These are phyloP conservation scores for Onychomys arenicola DNA, from an alignment of 2,797 vertebrate genomes.

Conservation along the genomic window DNA sequence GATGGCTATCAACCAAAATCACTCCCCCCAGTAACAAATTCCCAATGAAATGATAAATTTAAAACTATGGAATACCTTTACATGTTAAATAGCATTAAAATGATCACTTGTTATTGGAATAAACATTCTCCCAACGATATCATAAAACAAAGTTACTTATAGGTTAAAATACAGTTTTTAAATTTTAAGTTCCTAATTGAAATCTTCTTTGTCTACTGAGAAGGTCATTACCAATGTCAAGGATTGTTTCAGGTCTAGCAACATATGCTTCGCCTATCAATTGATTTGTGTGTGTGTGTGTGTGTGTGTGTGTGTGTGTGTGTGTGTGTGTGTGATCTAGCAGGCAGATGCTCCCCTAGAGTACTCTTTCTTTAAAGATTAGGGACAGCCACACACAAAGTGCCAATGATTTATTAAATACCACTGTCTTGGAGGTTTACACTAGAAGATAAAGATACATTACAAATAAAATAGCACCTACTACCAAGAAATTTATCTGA, in stretches of 20 bases:
- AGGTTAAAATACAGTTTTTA: slow-evolving; percentile 20
- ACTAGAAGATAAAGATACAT: not conserved
- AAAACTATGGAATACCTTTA: slow-evolving; percentile 12
- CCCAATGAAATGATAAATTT: slow-evolving; percentile 32
- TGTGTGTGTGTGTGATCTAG: not conserved
- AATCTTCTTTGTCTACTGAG: not conserved
- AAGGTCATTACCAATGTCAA: slow-evolving; percentile 23
- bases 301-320: too few relatives aligned
- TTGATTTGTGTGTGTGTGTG: too few relatives aligned
- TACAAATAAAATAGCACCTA: slow-evolving; percentile 28
- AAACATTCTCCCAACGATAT: slow-evolving; percentile 58
- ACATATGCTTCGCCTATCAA: not conserved
- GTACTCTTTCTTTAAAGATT: slow-evolving; percentile 41
- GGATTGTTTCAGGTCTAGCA: not conserved
- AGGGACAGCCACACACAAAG: slow-evolving; percentile 1
- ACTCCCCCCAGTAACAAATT: slow-evolving; percentile 37
- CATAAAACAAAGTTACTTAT: slow-evolving; percentile 61
- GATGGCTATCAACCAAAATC: slow-evolving; percentile 25
- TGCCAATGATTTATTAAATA: not conserved
- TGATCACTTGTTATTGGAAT: slow-evolving; percentile 18
- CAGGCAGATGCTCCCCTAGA: not conserved
- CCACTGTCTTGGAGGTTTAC: not conserved
- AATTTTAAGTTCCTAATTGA: slow-evolving; percentile 38
- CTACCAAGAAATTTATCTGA: not conserved
- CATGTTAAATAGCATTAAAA: slow-evolving; percentile 52